Percentiles rank a stretch among this genome's conserved stretches.
These are phyloP conservation scores for Sus cebifrons DNA, from an alignment of 2,797 vertebrate genomes.

Conservation along the genomic window DNA sequence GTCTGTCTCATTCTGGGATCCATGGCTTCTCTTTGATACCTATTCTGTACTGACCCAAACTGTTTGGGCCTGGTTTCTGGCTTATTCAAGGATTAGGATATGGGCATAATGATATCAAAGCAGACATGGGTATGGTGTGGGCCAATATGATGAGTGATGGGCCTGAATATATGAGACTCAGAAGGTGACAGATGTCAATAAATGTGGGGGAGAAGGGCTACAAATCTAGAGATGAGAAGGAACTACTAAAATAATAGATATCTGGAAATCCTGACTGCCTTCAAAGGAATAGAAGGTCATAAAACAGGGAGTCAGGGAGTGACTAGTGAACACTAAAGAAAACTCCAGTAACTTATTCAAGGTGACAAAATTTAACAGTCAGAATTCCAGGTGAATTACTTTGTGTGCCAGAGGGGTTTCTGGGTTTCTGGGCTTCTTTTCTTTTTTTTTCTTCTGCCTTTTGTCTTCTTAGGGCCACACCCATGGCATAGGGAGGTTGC, in stretches of 20 bases:
- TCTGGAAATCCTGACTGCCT: neutral
- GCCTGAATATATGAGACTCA: neutral
- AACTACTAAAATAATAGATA: neutral
- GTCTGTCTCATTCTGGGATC: neutral
- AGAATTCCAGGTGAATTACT: neutral
- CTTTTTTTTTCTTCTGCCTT: too few relatives aligned
- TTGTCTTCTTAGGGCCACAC: too few relatives aligned
- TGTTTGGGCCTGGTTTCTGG: constrained; percentile 25
- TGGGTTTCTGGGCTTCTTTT: neutral
- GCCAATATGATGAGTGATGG: neutral
- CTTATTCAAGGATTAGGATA: neutral
- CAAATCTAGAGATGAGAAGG: neutral
- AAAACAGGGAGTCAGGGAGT: neutral
- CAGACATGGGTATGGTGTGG: neutral
- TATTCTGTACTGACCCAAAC: neutral
- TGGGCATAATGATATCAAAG: neutral
- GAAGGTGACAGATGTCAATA: neutral
- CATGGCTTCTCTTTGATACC: neutral
- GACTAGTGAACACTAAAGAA: neutral
- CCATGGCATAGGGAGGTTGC: too few relatives aligned
- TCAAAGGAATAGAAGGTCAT: neutral
- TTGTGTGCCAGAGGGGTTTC: neutral
- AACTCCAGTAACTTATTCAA: neutral
- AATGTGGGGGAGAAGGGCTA: neutral
- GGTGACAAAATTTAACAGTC: neutral